Evolutionary conservation across 92 coral and sea anemone species (phyloP), one percentile per base, ranked within the genome.

Genomic region (Actinostola sp.): DNA sequence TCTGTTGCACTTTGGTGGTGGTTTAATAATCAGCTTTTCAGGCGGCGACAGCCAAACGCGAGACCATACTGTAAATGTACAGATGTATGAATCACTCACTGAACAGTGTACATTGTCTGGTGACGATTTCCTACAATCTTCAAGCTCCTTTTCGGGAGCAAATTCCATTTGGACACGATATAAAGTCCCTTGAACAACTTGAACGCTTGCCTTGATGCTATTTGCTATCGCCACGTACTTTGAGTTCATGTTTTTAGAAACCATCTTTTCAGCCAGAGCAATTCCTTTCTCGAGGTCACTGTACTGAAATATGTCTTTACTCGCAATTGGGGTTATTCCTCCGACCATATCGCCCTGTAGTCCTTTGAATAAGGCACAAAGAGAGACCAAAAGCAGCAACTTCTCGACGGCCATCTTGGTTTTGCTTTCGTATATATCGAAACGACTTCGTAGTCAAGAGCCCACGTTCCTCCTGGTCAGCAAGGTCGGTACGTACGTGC

Each of bases 111-210:
- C 15, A n/a, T 24, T 34, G 14, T 25, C 43, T 32, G 41, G 19
- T 30, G 27, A 26, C 5, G 24, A 8, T 15, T 51, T 51, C 7
- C 8, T 3, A 26, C 24, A 19, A 25, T 48, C 71, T 11, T 66
- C 23, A 3, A 45, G 17, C 21, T 48, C 23, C 5, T 50, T 25
- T 6, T 29, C 65, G 17, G 63, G 81, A 14, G 17, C 76, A 11
- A 66, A 0, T 27, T 55, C 57, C 34, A 66, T 1, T n/a, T 53
- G 33, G 16, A 81, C 86, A 8, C 74, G 52, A n/a, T 64, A 81
- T 58, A 73, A 15, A 4, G 0, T 1, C 0, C 86, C 86, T 69
- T 81, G 64, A 17, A 81, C 81, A 45, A 73, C 58, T 81, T 81
- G 81, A 7, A 13, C 3, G 1, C 60, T 34, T 3, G 67, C 86